A percentile compares a stretch with the other conserved stretches of the same genome.
Conservation (phyloP, 2,797 vertebrate species). For the Pseudochirops cupreus region DNA sequence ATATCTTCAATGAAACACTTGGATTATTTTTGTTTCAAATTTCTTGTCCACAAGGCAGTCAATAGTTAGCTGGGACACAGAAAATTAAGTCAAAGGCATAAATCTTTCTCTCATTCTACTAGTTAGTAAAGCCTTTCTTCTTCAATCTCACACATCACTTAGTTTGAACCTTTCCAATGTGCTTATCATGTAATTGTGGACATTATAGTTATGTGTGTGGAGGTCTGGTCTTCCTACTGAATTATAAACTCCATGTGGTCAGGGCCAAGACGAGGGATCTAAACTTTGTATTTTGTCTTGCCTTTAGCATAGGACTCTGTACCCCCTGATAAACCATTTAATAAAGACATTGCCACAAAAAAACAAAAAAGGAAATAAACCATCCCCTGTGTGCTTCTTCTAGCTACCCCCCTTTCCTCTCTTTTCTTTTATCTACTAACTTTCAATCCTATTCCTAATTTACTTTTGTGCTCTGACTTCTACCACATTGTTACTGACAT, state of each 20-base stretch:
- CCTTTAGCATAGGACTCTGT: background rate
- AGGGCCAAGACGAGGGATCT: background rate
- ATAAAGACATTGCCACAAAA: background rate
- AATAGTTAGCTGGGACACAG: background rate
- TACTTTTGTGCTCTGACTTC: background rate
- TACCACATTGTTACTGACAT: background rate
- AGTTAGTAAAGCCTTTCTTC: background rate
- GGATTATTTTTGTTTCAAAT: background rate
- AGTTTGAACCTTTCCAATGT: background rate
- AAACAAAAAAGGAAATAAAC: background rate
- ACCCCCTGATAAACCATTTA: background rate
- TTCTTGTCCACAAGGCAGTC: background rate
- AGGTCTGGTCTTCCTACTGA: background rate
- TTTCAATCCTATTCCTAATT: background rate
- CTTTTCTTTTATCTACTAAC: background rate
- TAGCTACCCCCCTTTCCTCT: background rate
- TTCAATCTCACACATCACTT: background rate
- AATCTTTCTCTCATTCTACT: background rate
- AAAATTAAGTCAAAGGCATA: background rate
- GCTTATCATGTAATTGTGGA: background rate
- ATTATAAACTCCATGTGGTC: background rate
- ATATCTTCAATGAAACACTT: background rate
- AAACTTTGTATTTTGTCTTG: background rate
- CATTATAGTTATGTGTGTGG: background rate
- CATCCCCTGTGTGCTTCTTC: background rate